A percentile compares a stretch with the other conserved stretches of the same genome.
These are phyloP conservation scores for Acrobasis consociella DNA, from an alignment of 2,888 invertebrate species.

Conservation along the genomic window DNA sequence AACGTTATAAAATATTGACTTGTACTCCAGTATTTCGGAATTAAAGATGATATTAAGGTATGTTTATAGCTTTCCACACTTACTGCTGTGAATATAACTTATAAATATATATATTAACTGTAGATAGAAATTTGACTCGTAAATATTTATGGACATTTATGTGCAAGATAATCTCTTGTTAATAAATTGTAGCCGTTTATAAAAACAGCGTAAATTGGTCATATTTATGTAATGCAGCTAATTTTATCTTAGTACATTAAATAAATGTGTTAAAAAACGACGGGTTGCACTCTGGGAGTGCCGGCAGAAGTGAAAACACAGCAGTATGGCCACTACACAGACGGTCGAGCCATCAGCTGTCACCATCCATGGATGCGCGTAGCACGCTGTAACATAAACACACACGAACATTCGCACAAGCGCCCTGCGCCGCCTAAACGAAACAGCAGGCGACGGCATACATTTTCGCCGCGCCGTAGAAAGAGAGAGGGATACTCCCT, in stretches of 20 bases:
- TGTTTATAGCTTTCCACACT: conserved; percentile 25
- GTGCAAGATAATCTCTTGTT: background rate
- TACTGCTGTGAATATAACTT: conserved; percentile 22
- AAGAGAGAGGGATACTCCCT: too few species aligned
- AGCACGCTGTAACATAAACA: too few species aligned
- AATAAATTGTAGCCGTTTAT: background rate
- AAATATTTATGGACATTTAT: conserved; percentile 5
- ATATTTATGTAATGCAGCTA: background rate
- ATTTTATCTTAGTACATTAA: too few species aligned
- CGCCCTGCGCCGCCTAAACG: too few species aligned
- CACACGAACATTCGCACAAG: too few species aligned
- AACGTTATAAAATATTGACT: background rate
- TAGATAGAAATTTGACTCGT: conserved; percentile 28
- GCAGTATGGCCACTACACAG: too few species aligned
- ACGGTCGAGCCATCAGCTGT: too few species aligned
- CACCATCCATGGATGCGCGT: too few species aligned
- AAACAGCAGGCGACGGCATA: too few species aligned
- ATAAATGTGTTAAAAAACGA: background rate
- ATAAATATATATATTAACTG: background rate
- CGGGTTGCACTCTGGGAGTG: too few species aligned
- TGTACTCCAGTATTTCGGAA: conserved; percentile 5
- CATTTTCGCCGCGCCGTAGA: too few species aligned
- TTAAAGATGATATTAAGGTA: conserved; percentile 14
- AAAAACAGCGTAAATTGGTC: background rate
- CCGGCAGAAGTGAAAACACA: too few species aligned